Percentiles rank a stretch among this genome's conserved stretches.
Evolutionary conservation across 2,797 vertebrate species (phyloP).

Genomic region (Amniataba percoides): DNA sequence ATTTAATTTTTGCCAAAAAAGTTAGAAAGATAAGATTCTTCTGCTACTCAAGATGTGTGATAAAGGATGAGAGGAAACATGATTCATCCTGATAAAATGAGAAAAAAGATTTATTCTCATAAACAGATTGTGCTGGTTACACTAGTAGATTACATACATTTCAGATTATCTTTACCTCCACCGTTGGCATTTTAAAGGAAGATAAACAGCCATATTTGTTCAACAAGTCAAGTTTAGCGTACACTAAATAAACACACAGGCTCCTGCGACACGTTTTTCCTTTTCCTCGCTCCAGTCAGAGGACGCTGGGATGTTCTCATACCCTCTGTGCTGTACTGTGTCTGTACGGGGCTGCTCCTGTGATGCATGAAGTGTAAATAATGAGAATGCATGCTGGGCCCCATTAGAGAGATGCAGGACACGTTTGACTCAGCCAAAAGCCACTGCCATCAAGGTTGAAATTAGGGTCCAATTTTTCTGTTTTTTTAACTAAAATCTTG

Average conservation of each 20-base stretch:
- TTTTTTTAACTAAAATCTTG: not conserved
- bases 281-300: not conserved
- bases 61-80: not conserved
- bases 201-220: not conserved
- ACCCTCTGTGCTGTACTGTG: no score
- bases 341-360: conserved; percentile 32
- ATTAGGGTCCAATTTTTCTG: not conserved
- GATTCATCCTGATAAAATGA: not conserved
- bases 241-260: conserved; percentile 1
- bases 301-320: conserved; percentile 10
- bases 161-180: not conserved
- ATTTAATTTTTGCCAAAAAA: not conserved
- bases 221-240: not conserved
- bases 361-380: conserved; percentile 78
- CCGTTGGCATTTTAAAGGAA: not conserved
- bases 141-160: not conserved
- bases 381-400: conserved; percentile 50
- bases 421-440: conserved; percentile 49
- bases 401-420: conserved; percentile 53
- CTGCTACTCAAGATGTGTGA: not conserved
- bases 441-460: conserved; percentile 9
- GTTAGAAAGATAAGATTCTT: not conserved
- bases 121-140: not conserved
- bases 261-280: not conserved
- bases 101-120: not conserved